A percentile compares a stretch with the other conserved stretches of the same genome.
Conservation (phyloP, 2,888 invertebrate species). For the Lomographa bimaculata region DNA sequence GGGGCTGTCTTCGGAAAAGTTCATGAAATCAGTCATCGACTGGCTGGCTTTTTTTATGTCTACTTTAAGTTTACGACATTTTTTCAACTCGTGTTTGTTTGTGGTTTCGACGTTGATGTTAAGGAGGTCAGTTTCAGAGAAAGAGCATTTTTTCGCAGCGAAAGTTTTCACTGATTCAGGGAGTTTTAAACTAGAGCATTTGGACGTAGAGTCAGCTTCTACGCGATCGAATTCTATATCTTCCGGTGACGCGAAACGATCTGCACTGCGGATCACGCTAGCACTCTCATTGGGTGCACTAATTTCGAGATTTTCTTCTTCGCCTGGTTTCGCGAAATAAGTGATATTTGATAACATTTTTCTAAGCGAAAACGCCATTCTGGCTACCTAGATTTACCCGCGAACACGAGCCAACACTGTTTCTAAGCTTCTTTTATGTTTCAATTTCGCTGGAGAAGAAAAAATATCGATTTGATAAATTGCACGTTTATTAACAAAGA, state of each 20-base stretch:
- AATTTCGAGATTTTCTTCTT: constrained; percentile 30
- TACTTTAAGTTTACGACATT: constrained; percentile 58
- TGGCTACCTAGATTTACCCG: not conserved
- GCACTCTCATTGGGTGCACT: too few relatives aligned
- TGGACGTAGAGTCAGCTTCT: constrained; percentile 67
- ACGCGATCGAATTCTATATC: constrained; percentile 47
- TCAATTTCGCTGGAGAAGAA: constrained; percentile 13
- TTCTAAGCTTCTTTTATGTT: constrained; percentile 12
- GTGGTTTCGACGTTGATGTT: constrained; percentile 33
- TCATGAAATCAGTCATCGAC: constrained; percentile 49
- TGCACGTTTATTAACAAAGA: constrained; percentile 18
- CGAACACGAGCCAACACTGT: not conserved
- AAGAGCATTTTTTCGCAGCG: constrained; percentile 56
- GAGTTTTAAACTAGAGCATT: constrained; percentile 49
- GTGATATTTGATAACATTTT: constrained; percentile 74
- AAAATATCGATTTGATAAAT: constrained; percentile 3
- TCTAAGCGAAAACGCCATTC: constrained; percentile 73
- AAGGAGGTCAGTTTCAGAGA: constrained; percentile 69
- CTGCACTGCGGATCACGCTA: too few relatives aligned
- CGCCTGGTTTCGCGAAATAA: constrained; percentile 68
- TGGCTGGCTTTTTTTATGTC: constrained; percentile 65
- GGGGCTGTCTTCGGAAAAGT: constrained; percentile 35
- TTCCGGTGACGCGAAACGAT: constrained; percentile 16
- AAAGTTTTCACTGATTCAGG: constrained; percentile 55
- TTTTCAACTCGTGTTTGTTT: constrained; percentile 43